Base-by-base conservation (phyloP, 2,888 invertebrate genomes). In the Girardia tigrina region DNA sequence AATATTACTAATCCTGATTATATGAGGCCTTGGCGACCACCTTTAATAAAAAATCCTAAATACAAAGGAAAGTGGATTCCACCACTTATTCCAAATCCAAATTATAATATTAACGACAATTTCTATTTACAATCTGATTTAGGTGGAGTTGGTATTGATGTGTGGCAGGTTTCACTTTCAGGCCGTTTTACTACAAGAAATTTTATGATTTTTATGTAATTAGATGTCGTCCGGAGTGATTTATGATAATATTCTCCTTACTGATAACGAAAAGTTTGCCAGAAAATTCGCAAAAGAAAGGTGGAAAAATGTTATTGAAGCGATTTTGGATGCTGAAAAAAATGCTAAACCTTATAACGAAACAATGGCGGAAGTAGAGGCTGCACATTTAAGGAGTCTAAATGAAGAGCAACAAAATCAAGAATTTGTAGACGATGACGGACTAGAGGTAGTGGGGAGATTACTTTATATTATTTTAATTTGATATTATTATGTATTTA, bases 171-270 rank as follows among this genome's bases (percentile, higher is more conserved):
- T n/a, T n/a, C n/a, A 56, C 56, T 36, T 36, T 16, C 36, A 12
- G 8, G 8, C 36, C 16, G 16, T 8, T 12, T 36, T 12, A 36
- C 12, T 36, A 12, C 12, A 36, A 36, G 12, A 36, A 36, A 36
- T 36, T 36, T n/a, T 12, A 36, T 36, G 8, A 36, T 12, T 16
- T n/a, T 36, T 8, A 36, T 36, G n/a, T 56, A 20, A n/a, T 16
- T 6, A 56, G 56, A 56, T 56, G 56, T 56, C 56, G 23, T 56
- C 56, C 6, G 56, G 56, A 56, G 56, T 56, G 8, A 56, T 56
- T 56, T 56, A 56, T 16, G 56, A 56, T 56, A 56, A 56, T 56
- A 56, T 56, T 56, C n/a, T 56, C 20, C n/a, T 56, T 8, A 56
- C 56, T 4, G 56, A 56, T n/a, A 56, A 56, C n/a, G 56, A 56